Percentiles rank a stretch among this genome's conserved stretches.
phyloP scores from a whole-genome alignment of 2,113 vertebrate genomes.

The Lamprologus ornatipinnis region DNA sequence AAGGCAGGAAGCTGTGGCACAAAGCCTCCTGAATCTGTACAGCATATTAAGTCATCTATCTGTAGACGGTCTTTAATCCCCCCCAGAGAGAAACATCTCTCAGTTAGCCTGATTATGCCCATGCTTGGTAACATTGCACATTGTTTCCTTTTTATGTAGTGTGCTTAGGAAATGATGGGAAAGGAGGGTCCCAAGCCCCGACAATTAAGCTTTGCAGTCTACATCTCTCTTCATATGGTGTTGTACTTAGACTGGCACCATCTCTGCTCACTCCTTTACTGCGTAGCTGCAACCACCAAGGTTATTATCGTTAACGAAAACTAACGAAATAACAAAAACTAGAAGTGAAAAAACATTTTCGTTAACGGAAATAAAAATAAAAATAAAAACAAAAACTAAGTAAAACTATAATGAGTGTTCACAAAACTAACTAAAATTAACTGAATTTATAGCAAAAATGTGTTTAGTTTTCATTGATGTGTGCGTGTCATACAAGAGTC shows the following conservation, averaged over 20 bases:
- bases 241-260: neutral
- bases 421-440: too few species aligned
- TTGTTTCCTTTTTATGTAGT: neutral
- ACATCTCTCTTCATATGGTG: neutral
- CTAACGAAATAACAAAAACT: too few species aligned
- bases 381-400: too few species aligned
- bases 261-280: neutral
- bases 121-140: neutral
- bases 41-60: neutral
- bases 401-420: rapidly evolving
- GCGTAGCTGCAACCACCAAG: neutral
- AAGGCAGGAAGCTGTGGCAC: neutral
- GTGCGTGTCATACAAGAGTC: too few species aligned
- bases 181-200: neutral
- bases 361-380: too few species aligned
- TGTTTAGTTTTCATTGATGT: too few species aligned
- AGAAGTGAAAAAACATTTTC: too few species aligned
- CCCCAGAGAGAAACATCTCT: neutral
- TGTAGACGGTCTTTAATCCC: neutral
- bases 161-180: neutral
- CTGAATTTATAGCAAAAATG: too few species aligned
- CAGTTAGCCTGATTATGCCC: neutral
- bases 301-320: too few species aligned
- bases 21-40: neutral
- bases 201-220: neutral